Evolutionary conservation across 2,797 vertebrate species (phyloP).

Genomic region (Girardinus metallicus): DNA sequence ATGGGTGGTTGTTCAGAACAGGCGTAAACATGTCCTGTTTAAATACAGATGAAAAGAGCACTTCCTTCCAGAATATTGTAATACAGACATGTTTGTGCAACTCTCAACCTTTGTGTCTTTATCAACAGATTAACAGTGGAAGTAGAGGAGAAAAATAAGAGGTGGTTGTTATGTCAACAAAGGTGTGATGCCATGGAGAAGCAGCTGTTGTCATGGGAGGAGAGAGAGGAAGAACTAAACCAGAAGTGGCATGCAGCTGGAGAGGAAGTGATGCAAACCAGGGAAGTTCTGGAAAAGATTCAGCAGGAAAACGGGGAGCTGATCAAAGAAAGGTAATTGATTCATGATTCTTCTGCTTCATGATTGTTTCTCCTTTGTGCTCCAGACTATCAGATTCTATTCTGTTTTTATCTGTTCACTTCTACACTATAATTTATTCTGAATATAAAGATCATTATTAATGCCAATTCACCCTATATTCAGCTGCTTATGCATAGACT

Average conservation of each 20-base stretch:
- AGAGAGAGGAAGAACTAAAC: conserved; percentile 81
- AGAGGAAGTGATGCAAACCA: conserved; percentile 80
- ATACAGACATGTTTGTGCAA: conserved; percentile 8
- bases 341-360: background rate
- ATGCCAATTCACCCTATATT: background rate
- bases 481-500: background rate
- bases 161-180: conserved; percentile 83
- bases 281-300: conserved; percentile 72
- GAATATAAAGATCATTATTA: background rate
- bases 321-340: conserved; percentile 82
- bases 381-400: background rate
- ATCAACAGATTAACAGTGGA: conserved; percentile 81
- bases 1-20: conserved; percentile 19
- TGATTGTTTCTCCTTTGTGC: background rate
- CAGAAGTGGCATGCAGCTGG: conserved; percentile 72
- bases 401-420: background rate
- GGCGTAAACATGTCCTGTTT: conserved; percentile 8
- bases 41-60: conserved; percentile 24
- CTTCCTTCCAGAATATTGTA: background rate
- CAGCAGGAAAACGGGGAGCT: conserved; percentile 79
- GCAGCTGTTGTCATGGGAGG: conserved; percentile 82
- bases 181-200: conserved; percentile 83
- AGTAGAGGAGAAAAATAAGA: conserved; percentile 86
- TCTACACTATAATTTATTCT: background rate
- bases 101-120: conserved; percentile 36